phyloP scores from a whole-genome alignment of 2,113 vertebrate species.

The Setophaga petechia region DNA sequence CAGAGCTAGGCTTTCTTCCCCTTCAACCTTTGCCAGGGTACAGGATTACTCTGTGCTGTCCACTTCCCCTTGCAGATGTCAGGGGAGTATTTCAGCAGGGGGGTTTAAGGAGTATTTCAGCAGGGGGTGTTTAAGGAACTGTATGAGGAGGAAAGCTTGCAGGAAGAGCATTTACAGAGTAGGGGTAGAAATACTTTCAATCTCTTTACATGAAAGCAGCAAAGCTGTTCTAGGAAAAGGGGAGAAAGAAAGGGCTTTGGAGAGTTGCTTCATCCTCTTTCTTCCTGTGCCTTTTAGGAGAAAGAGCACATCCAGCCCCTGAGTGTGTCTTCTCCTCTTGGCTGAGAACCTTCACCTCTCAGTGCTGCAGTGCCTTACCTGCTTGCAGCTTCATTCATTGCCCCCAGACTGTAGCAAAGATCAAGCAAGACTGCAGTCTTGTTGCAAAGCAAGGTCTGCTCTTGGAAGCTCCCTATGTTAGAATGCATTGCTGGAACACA shows the following conservation, averaged over 20 bases:
- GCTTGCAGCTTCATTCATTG: neutral
- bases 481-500: neutral
- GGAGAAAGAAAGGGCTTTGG: neutral
- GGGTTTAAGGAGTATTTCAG: neutral
- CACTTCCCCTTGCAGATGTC: neutral
- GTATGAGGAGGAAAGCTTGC: neutral
- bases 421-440: neutral
- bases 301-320: neutral
- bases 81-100: neutral
- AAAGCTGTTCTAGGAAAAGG: neutral
- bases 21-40: neutral
- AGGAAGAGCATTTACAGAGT: neutral
- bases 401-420: neutral
- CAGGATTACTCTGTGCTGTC: neutral
- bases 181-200: neutral
- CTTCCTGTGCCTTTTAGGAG: neutral
- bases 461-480: neutral
- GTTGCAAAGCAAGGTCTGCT: neutral
- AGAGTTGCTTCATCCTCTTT: neutral
- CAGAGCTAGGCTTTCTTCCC: neutral
- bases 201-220: neutral
- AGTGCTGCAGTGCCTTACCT: neutral
- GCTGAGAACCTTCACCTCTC: neutral
- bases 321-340: neutral
- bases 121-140: neutral